Base-by-base conservation (phyloP, 2,888 invertebrate species). In the Drosophila conformis region DNA sequence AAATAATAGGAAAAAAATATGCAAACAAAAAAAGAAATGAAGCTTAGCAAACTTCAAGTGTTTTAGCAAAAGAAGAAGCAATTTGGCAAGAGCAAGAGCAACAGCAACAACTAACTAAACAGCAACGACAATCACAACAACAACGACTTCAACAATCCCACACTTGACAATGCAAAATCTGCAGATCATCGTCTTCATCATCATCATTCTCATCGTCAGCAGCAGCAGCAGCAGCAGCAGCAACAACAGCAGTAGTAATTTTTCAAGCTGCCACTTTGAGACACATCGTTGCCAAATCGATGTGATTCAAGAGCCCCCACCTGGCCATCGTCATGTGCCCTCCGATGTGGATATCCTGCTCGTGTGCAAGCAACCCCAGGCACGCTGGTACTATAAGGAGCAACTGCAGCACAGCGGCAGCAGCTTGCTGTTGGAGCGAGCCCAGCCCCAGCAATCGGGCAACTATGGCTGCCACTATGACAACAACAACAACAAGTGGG, bases 381-480 rank as follows among this genome's bases (percentile, higher is more conserved):
- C 82, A 21, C 63, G 69, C 25, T 91, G 92, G 91, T 91, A 78
- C 71, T 80, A 80, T 13, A 71, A 84, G 25, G 80, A 83, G 8
- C 66, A 63, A 31, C 56, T 60, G 5, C 33, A 72, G 6, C 66
- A 75, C 6, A 73, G 58, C 33, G 78, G 79, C 68, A 61, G 42
- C 11, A 61, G 49, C 4, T 61, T 83, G 57, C 59, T 68, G 31
- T 54, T 92, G 29, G 76, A 76, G 15, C 58, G 78, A 3, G 74
- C 82, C 8, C 80, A 75, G 25, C 2, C 61, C 0, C 36, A 67
- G 2, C 89, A 91, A 64, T 85, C 90, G 21, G 93, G 92, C 18
- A 66, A 73, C 15, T 93, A 93, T 69, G 83, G 91, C 31, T 93
- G 93, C 63, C 63, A 61, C 27, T 79, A 79, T 33, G 75, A 35